Conservation (phyloP, 2,113 vertebrate species). For the Gobius niger region DNA sequence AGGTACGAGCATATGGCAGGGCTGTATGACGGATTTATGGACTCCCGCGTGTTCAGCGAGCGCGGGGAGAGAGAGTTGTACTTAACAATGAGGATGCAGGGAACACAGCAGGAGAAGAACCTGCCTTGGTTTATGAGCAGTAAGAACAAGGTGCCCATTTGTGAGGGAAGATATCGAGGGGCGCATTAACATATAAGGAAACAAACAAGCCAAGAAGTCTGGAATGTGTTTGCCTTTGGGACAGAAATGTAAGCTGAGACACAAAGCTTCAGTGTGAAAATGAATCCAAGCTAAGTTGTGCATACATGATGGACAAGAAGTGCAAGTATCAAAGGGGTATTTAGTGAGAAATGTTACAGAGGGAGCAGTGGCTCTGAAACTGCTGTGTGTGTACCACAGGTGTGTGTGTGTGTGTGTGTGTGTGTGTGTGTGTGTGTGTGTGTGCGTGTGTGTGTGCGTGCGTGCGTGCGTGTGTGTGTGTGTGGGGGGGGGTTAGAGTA, state of each 20-base stretch:
- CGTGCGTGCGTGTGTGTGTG: too few species aligned
- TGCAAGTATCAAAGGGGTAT: too few species aligned
- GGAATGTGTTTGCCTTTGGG: background rate
- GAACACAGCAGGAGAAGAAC: conserved; percentile 14
- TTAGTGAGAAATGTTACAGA: too few species aligned
- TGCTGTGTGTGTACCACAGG: too few species aligned
- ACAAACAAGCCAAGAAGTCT: background rate
- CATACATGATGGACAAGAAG: too few species aligned
- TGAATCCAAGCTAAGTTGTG: conserved; percentile 20
- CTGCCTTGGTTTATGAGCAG: conserved; percentile 4
- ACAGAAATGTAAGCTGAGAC: conserved; percentile 36
- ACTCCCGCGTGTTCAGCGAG: conserved; percentile 20
- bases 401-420: too few species aligned
- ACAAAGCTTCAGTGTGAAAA: conserved; percentile 35
- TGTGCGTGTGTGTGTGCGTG: too few species aligned
- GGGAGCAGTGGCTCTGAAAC: too few species aligned
- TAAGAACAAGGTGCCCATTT: conserved; percentile 8
- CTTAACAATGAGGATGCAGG: conserved; percentile 15
- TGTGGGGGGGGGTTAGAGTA: too few species aligned
- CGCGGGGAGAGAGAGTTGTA: background rate
- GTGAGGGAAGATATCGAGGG: conserved; percentile 18
- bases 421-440: too few species aligned
- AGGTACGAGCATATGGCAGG: conserved; percentile 66
- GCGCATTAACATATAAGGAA: conserved; percentile 5
- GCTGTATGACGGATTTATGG: conserved; percentile 66